A percentile compares a stretch with the other conserved stretches of the same genome.
Evolutionary conservation across 2,113 vertebrate species (phyloP).

Genomic region (Conger conger): DNA sequence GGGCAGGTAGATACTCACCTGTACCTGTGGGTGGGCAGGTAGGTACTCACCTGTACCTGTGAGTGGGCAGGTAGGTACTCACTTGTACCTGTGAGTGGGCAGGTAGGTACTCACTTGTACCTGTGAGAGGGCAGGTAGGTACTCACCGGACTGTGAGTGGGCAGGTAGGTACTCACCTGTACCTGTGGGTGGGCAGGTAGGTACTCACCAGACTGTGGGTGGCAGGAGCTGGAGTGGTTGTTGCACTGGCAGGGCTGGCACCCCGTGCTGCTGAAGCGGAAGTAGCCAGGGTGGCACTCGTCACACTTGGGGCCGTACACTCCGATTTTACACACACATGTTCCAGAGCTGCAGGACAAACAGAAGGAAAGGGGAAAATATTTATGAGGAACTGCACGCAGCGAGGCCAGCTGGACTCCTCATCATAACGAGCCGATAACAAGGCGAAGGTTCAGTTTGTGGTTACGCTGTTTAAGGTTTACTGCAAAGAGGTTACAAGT

Average conservation of each 20-base stretch:
- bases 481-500: neutral
- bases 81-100: no score
- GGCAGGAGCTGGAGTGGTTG: constrained; percentile 71
- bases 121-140: no score
- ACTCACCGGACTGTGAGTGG: neutral
- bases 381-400: neutral
- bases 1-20: no score
- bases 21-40: no score
- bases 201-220: constrained; percentile 71
- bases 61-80: no score
- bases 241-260: constrained; percentile 72
- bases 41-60: no score
- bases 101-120: no score
- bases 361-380: constrained; percentile 14
- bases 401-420: neutral
- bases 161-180: neutral
- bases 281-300: constrained; percentile 73
- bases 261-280: constrained; percentile 71
- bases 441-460: no score
- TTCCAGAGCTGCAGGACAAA: constrained; percentile 66
- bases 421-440: neutral
- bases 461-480: neutral
- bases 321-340: constrained; percentile 69
- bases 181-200: neutral
- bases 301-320: constrained; percentile 76